These are phyloP conservation scores for Papilio elwesi DNA, from an alignment of 2,888 invertebrate species.

Conservation along the genomic window DNA sequence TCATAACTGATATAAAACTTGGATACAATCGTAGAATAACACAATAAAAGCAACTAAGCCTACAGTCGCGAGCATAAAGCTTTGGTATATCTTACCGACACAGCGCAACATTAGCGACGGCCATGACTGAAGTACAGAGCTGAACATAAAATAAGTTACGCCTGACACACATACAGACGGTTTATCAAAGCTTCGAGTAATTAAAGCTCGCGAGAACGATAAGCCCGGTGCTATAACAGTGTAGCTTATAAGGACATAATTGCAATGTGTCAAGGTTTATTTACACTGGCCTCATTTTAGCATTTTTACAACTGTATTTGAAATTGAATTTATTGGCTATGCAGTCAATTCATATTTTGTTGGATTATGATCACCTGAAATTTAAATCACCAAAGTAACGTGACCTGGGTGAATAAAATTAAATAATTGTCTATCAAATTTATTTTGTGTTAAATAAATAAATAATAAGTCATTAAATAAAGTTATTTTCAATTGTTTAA, in stretches of 20 bases:
- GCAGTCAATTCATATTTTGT: background rate
- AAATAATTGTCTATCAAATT: too few relatives aligned
- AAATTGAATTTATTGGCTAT: conserved; percentile 2
- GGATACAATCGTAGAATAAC: conserved; percentile 3
- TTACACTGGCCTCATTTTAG: conserved; percentile 27
- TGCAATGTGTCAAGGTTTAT: conserved; percentile 36
- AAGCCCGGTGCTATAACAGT: conserved; percentile 19
- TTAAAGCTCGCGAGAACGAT: conserved; percentile 44
- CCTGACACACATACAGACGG: conserved; percentile 43
- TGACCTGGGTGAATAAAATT: too few relatives aligned
- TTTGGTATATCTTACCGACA: background rate
- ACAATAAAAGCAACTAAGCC: conserved; percentile 6
- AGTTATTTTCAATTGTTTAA: too few relatives aligned
- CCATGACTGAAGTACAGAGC: background rate
- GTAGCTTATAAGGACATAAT: conserved; percentile 27
- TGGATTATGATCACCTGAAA: background rate
- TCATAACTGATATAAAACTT: conserved; percentile 10
- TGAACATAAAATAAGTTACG: conserved; percentile 34
- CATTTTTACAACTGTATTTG: conserved; percentile 8
- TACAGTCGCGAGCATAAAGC: conserved; percentile 13
- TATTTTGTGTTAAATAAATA: too few relatives aligned
- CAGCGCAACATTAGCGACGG: background rate
- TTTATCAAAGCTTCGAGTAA: conserved; percentile 46
- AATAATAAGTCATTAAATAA: too few relatives aligned
- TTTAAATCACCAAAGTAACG: too few relatives aligned